phyloP scores from a whole-genome alignment of 2,797 vertebrate genomes.

The Agapornis canus region DNA sequence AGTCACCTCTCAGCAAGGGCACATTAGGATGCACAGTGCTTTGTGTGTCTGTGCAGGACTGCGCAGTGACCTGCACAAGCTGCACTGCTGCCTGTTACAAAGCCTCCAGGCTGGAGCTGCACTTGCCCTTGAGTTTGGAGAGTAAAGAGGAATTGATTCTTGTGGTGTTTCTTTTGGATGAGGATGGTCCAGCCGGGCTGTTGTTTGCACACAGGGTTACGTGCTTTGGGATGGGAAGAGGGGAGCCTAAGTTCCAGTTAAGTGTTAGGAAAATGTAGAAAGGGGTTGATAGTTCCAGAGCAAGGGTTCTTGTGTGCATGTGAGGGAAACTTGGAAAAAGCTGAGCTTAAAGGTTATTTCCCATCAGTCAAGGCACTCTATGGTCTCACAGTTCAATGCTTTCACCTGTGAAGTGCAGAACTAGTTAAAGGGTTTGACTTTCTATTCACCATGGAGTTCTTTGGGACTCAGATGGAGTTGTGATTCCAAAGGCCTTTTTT shows the following conservation, averaged over 20 bases:
- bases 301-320: neutral
- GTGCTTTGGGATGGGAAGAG: rapidly evolving
- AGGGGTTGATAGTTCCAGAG: rapidly evolving
- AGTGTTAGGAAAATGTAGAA: rapidly evolving
- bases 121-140: rapidly evolving
- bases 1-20: neutral
- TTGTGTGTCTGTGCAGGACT: neutral
- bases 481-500: neutral
- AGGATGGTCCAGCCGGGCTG: rapidly evolving
- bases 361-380: neutral
- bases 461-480: neutral
- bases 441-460: neutral
- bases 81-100: neutral
- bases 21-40: neutral
- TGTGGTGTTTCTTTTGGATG: neutral
- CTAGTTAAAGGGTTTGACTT: neutral
- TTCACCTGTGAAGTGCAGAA: conserved; percentile 35
- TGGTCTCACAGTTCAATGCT: conserved; percentile 46
- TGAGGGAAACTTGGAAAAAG: neutral
- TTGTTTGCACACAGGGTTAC: rapidly evolving
- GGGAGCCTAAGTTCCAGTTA: neutral
- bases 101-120: neutral
- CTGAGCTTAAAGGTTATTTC: neutral
- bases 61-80: rapidly evolving
- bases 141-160: too few relatives aligned